Evolutionary conservation across 1,140 invertebrate genomes (phyloP), one percentile per base, ranked within the genome.

Genomic region (Drosophila triauraria): DNA sequence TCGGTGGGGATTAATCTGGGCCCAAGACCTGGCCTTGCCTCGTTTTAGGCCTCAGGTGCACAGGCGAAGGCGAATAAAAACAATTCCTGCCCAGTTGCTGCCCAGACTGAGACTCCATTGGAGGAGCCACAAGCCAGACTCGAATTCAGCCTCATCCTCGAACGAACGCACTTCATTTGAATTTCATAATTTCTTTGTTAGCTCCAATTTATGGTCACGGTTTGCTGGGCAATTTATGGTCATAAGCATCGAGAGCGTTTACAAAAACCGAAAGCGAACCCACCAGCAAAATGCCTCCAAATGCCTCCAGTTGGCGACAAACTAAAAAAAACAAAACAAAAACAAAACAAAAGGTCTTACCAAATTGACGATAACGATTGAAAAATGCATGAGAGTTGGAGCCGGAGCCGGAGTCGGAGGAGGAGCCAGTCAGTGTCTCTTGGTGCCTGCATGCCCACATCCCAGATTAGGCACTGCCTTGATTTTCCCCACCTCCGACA

Each of bases 161-260:
- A 48, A 35, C 64, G 63, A 90, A 90, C 85, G 85, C 85, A 90
- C 85, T 90, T 90, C 85, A 90, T 90, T 90, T 90, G 85, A 90
- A 90, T 90, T 90, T 90, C 85, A 90, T 90, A 90, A 90, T 90
- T 90, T 90, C 85, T 90, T 90, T 90, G 85, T 90, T 90, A 90
- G 85, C 85, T 90, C 85, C 85, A 90, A 90, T 90, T 90, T 90
- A 90, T 90, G 85, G 85, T 90, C 85, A 90, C 85, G 85, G 85
- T 90, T 90, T 79, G 86, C 78, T 90, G 75, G 82, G 75, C 85
- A 90, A 90, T 90, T 90, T 90, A 90, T 90, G 85, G 85, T 90
- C 86, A 90, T 90, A 90, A 90, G 86, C 78, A 78, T 84, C 38
- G 62, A 79, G 61, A 80, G 69, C 82, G 81, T 80, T 80, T 81